Conservation (phyloP, 64 coral and sea anemone genomes). For the Pachyseris speciosa region DNA sequence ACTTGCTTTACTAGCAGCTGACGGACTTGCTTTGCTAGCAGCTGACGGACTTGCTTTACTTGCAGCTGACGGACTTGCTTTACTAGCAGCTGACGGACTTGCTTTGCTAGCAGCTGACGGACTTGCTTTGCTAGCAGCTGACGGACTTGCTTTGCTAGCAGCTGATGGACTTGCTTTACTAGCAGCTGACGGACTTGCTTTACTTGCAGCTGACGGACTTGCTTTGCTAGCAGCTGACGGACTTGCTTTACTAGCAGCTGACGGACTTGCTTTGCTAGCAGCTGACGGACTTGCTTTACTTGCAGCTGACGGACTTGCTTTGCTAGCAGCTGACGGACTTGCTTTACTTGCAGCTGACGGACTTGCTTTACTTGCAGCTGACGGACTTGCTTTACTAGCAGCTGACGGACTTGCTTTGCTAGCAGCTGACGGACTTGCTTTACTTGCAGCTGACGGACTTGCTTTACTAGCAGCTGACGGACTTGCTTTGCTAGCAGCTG, state of each 20-base stretch:
- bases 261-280: neutral
- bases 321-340: neutral
- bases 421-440: neutral
- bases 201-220: neutral
- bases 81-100: neutral
- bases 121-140: neutral
- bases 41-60: neutral
- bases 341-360: neutral
- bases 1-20: neutral
- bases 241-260: neutral
- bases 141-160: constrained; percentile 8
- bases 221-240: constrained; percentile 1
- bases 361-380: neutral
- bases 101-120: neutral
- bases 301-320: neutral
- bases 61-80: neutral
- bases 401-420: neutral
- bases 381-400: neutral
- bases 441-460: neutral
- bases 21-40: neutral
- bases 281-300: neutral
- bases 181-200: neutral
- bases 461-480: neutral
- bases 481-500: neutral
- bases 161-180: neutral